Conservation (phyloP, 2,888 invertebrate species). For the Oligia strigilis region DNA sequence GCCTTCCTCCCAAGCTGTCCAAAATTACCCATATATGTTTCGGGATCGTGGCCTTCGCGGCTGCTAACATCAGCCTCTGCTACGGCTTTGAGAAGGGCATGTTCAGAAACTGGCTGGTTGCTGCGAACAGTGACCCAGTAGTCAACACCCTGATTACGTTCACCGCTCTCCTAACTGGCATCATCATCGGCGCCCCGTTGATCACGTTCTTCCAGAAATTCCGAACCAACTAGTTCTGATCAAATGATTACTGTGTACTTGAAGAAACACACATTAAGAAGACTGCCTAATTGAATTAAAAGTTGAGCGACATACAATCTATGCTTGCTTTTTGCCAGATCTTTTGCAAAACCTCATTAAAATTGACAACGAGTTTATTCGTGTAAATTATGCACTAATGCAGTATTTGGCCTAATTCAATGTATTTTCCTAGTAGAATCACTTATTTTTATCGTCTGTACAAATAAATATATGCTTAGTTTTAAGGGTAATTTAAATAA, state of each 20-base stretch:
- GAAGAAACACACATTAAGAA: not conserved
- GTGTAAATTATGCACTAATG: not conserved
- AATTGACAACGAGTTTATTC: constrained; percentile 1
- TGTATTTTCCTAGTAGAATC: constrained; percentile 7
- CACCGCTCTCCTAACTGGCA: constrained; percentile 67
- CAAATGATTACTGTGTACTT: not conserved
- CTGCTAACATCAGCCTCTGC: constrained; percentile 73
- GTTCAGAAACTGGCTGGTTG: constrained; percentile 71
- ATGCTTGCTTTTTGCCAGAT: not conserved
- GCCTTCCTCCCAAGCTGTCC: constrained; percentile 73
- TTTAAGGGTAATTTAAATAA: constrained; percentile 24
- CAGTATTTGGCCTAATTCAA: not conserved
- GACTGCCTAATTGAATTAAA: constrained; percentile 18
- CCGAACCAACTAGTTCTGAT: constrained; percentile 27
- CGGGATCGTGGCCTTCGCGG: constrained; percentile 74
- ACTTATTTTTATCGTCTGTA: constrained; percentile 33
- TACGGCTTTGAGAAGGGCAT: constrained; percentile 77
- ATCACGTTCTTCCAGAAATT: constrained; percentile 72
- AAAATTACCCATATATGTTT: constrained; percentile 80
- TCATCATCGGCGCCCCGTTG: constrained; percentile 76
- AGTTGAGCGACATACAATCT: not conserved
- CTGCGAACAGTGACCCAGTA: constrained; percentile 49
- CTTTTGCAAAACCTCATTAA: constrained; percentile 2
- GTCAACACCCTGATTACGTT: constrained; percentile 73
- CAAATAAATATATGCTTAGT: constrained; percentile 35